A percentile compares a stretch with the other conserved stretches of the same genome.
Evolutionary conservation across 2,113 vertebrate genomes (phyloP).

Genomic region (Bos javanicus): DNA sequence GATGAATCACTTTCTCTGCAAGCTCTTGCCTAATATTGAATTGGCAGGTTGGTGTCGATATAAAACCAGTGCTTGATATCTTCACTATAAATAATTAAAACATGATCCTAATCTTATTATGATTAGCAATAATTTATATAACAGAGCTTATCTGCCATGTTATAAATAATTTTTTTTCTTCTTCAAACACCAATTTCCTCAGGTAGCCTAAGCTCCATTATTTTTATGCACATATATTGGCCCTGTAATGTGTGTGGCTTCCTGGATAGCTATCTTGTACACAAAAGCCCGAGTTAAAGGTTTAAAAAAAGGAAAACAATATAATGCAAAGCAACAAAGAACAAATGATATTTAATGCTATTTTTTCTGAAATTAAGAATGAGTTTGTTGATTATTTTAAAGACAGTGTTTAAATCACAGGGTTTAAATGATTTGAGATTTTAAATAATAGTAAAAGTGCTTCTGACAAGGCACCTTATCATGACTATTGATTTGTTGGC

Average conservation of each 20-base stretch:
- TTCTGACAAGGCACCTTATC: background rate
- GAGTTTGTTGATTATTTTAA: slow-evolving; percentile 33
- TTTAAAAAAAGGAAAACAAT: background rate
- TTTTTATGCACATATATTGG: background rate
- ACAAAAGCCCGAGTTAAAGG: background rate
- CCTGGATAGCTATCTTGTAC: background rate
- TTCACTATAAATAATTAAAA: background rate
- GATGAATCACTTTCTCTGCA: background rate
- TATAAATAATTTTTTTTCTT: background rate
- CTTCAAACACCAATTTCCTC: background rate
- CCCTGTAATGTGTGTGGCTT: background rate
- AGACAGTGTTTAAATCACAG: background rate
- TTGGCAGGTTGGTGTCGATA: background rate
- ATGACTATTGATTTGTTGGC: background rate
- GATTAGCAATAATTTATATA: background rate
- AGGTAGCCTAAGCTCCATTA: background rate
- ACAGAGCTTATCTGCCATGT: background rate
- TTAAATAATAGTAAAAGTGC: background rate
- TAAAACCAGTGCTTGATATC: background rate
- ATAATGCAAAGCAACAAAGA: background rate
- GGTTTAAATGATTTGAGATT: slow-evolving; percentile 29
- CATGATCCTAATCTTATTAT: background rate
- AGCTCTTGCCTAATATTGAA: background rate
- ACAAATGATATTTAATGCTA: background rate
- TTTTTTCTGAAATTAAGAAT: slow-evolving; percentile 15